phyloP scores from a whole-genome alignment of 1,140 invertebrate species.

The Tribolium madens region DNA sequence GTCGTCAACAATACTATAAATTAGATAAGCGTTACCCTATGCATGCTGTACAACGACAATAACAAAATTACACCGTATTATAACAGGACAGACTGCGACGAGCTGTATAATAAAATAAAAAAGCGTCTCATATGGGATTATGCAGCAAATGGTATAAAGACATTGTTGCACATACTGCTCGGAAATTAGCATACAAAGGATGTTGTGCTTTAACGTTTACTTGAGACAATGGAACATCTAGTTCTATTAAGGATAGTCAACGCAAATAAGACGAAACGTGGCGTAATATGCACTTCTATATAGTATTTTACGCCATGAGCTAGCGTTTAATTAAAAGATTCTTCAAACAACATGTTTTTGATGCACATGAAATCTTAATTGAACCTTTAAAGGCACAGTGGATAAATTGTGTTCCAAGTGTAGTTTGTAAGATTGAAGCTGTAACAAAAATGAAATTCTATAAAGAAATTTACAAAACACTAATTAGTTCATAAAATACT shows the following conservation, averaged over 20 bases:
- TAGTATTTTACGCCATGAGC: conserved; percentile 2
- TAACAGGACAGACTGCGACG: not conserved
- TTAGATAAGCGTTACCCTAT: not conserved
- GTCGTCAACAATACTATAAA: too few species aligned
- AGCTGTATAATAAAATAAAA: not conserved
- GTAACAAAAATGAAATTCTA: too few species aligned
- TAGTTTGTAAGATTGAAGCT: not conserved
- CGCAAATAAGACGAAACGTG: conserved; percentile 30
- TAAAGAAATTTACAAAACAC: too few species aligned
- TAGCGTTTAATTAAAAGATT: conserved; percentile 20
- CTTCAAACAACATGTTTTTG: not conserved
- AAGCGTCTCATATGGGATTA: not conserved
- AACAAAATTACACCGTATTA: not conserved
- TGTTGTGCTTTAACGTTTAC: conserved; percentile 9
- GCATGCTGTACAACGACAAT: not conserved
- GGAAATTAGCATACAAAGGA: conserved; percentile 44
- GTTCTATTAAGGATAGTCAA: conserved; percentile 40
- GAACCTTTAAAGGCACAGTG: not conserved
- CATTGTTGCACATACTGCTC: conserved; percentile 34
- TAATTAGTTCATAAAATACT: too few species aligned
- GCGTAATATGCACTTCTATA: conserved; percentile 16
- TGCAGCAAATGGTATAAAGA: conserved; percentile 31
- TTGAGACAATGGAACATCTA: conserved; percentile 44
- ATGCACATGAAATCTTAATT: not conserved
- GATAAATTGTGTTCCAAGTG: not conserved